phyloP scores from a whole-genome alignment of 1,140 invertebrate genomes.

The Macrobrachium nipponense region DNA sequence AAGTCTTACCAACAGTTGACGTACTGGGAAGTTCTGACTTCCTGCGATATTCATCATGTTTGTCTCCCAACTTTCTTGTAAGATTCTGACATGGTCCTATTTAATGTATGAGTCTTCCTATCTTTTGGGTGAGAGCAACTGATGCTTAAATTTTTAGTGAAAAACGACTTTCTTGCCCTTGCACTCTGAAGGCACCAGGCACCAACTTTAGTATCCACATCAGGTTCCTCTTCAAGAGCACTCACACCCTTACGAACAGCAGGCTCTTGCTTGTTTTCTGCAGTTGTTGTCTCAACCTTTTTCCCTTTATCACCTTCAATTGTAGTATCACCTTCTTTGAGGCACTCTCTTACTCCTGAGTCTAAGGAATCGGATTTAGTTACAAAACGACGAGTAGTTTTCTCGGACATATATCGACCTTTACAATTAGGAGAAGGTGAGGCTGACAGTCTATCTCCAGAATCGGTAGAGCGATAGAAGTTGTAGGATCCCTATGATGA shows the following conservation, averaged over 20 bases:
- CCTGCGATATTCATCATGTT: slow-evolving; percentile 55
- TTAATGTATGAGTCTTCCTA: slow-evolving; percentile 45
- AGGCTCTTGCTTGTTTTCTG: slow-evolving; percentile 44
- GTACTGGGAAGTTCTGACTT: slow-evolving; percentile 49
- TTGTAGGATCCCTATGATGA: slow-evolving; percentile 65
- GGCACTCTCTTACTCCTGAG: slow-evolving; percentile 60
- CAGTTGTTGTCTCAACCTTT: slow-evolving; percentile 28
- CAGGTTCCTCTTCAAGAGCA: slow-evolving; percentile 60
- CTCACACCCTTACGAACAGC: slow-evolving; percentile 35
- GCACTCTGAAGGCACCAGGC: slow-evolving; percentile 64
- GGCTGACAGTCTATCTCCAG: slow-evolving; percentile 60
- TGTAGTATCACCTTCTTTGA: slow-evolving; percentile 51
- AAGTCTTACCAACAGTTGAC: slow-evolving; percentile 44
- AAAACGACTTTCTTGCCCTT: slow-evolving; percentile 59
- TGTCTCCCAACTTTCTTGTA: slow-evolving; percentile 62
- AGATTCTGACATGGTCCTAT: slow-evolving; percentile 63
- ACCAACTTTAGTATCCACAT: slow-evolving; percentile 62
- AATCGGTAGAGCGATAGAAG: slow-evolving; percentile 63
- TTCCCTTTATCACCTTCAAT: slow-evolving; percentile 51
- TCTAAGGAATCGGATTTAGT: slow-evolving; percentile 64
- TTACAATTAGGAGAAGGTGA: slow-evolving; percentile 62
- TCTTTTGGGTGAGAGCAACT: slow-evolving; percentile 42
- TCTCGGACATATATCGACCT: slow-evolving; percentile 53
- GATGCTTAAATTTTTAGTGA: slow-evolving; percentile 57
- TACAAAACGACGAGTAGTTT: slow-evolving; percentile 54